These are phyloP conservation scores for Psilopogon haemacephalus DNA, from an alignment of 2,113 vertebrate species.

Conservation along the genomic window DNA sequence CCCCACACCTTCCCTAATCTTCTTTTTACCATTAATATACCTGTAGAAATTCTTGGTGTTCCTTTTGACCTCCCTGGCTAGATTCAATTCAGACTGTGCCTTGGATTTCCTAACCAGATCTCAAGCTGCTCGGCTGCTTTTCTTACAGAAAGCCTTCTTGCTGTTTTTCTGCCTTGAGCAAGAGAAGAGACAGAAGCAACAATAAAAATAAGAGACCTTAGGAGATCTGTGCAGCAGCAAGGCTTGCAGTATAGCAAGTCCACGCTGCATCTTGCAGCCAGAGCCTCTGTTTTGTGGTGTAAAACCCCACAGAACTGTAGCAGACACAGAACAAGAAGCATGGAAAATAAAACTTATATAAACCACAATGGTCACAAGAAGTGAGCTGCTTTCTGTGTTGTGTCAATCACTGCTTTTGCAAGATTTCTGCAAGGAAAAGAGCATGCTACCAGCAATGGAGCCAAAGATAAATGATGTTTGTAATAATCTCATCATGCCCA, in stretches of 20 bases:
- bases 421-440: not conserved
- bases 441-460: not conserved
- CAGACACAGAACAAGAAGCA: not conserved
- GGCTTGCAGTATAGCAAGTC: not conserved
- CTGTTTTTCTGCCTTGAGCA: not conserved
- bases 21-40: too few relatives aligned
- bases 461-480: not conserved
- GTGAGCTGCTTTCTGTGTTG: not conserved
- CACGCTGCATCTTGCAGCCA: rapidly evolving
- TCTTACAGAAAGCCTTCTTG: not conserved
- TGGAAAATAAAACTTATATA: not conserved
- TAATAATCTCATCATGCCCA: not conserved
- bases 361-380: rapidly evolving
- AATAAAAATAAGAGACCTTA: not conserved
- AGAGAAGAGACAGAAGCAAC: not conserved
- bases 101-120: too few relatives aligned
- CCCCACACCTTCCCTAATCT: too few relatives aligned
- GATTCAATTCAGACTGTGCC: too few relatives aligned
- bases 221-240: not conserved
- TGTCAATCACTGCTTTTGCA: not conserved
- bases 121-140: too few relatives aligned
- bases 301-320: not conserved
- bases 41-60: too few relatives aligned
- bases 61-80: too few relatives aligned
- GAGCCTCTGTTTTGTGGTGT: not conserved